These are phyloP conservation scores for Branchinecta lynchi DNA, from an alignment of 1,140 invertebrate genomes.

Conservation along the genomic window DNA sequence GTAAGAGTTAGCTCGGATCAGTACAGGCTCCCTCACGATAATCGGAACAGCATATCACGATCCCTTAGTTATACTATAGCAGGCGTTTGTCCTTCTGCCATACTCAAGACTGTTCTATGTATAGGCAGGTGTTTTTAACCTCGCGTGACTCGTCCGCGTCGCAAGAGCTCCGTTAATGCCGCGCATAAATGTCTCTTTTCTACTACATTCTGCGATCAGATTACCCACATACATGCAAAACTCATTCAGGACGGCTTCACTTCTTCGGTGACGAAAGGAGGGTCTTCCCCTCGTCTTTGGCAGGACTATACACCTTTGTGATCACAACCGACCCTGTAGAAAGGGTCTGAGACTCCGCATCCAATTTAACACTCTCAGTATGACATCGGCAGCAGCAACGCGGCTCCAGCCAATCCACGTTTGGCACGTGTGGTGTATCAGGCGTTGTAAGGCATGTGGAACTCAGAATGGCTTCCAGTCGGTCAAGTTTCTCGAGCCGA, in stretches of 20 bases:
- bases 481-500: slow-evolving; percentile 67
- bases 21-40: too few relatives aligned
- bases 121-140: too few relatives aligned
- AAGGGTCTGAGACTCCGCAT: slow-evolving; percentile 57
- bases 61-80: too few relatives aligned
- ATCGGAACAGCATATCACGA: too few relatives aligned
- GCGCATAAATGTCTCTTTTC: too few relatives aligned
- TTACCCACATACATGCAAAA: background rate
- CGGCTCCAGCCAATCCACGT: slow-evolving; percentile 15
- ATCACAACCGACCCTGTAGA: slow-evolving; percentile 88
- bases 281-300: slow-evolving; percentile 32
- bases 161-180: too few relatives aligned
- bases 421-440: slow-evolving; percentile 15
- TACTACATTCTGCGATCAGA: too few relatives aligned
- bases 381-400: slow-evolving; percentile 27
- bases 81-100: too few relatives aligned
- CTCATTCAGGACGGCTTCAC: slow-evolving; percentile 7
- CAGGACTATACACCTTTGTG: slow-evolving; percentile 68
- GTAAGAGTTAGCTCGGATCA: too few relatives aligned
- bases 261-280: slow-evolving; percentile 21
- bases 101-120: too few relatives aligned
- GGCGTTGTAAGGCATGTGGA: slow-evolving; percentile 36
- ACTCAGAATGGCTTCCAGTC: slow-evolving; percentile 63
- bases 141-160: too few relatives aligned
- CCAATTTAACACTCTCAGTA: slow-evolving; percentile 24